Conservation (phyloP, 2,888 invertebrate genomes). For the Diloba caeruleocephala region DNA sequence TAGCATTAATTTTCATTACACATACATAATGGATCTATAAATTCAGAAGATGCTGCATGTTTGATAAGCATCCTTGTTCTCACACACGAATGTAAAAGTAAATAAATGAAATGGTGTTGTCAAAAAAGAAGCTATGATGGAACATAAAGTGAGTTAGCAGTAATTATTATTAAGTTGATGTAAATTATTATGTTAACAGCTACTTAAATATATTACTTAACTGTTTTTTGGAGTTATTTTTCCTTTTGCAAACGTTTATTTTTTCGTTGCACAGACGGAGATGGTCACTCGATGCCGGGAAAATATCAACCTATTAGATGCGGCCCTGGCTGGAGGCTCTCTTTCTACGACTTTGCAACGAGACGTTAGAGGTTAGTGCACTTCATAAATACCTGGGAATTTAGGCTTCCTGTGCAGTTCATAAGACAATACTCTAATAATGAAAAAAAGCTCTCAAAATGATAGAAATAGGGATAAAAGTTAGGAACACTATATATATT, state of each 20-base stretch:
- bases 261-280: slow-evolving; percentile 92
- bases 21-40: slow-evolving; percentile 25
- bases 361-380: slow-evolving; percentile 90
- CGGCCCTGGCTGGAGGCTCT: slow-evolving; percentile 89
- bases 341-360: slow-evolving; percentile 87
- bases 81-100: slow-evolving; percentile 39
- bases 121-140: slow-evolving; percentile 52
- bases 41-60: slow-evolving; percentile 45
- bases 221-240: slow-evolving; percentile 42
- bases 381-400: slow-evolving; percentile 34
- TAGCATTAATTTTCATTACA: slow-evolving; percentile 51
- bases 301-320: slow-evolving; percentile 94
- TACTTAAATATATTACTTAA: slow-evolving; percentile 39
- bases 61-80: slow-evolving; percentile 16
- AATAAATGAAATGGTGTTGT: slow-evolving; percentile 41
- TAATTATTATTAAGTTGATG: slow-evolving; percentile 46
- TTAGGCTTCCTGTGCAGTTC: slow-evolving; percentile 6
- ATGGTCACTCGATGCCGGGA: slow-evolving; percentile 95
- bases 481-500: too few species aligned
- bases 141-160: slow-evolving; percentile 62
- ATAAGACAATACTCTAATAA: too few species aligned
- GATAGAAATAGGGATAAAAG: too few species aligned
- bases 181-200: slow-evolving; percentile 48
- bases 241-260: slow-evolving; percentile 55
- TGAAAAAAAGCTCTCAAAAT: too few species aligned